Evolutionary conservation across 2,888 invertebrate genomes (phyloP).

Genomic region (Tetanocera ferruginea): DNA sequence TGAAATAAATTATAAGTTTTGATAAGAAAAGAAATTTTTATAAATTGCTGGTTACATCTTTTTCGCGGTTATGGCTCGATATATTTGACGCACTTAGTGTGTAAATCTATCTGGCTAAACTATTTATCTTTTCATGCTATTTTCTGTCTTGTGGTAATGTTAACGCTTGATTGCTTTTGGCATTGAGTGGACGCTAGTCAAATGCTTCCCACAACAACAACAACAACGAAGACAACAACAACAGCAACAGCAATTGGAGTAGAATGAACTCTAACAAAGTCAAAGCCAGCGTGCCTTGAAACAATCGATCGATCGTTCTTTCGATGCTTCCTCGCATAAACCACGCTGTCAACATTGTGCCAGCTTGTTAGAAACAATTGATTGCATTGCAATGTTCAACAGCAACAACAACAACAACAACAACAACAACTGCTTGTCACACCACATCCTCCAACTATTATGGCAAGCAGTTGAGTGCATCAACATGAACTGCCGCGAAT

Average conservation of each 20-base stretch:
- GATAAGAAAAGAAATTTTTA: no score
- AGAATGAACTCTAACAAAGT: conserved; percentile 8
- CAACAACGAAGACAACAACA: background rate
- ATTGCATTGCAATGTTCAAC: background rate
- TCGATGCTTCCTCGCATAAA: no score
- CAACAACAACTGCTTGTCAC: background rate
- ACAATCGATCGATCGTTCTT: background rate
- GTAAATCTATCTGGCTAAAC: background rate
- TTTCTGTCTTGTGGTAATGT: background rate
- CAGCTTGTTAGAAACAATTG: background rate
- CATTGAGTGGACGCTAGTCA: background rate
- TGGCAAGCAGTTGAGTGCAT: background rate
- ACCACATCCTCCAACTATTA: background rate
- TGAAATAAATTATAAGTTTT: no score
- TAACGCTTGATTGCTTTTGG: conserved; percentile 6
- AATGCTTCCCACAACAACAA: background rate
- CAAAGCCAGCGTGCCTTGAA: conserved; percentile 1
- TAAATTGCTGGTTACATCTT: no score
- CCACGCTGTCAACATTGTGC: background rate
- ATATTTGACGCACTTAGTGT: background rate
- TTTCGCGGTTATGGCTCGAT: no score
- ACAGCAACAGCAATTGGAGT: background rate
- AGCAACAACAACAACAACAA: background rate
- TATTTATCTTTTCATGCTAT: background rate
- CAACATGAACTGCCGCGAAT: conserved; percentile 8